A percentile compares a stretch with the other conserved stretches of the same genome.
These are phyloP conservation scores for Platysteira castanea DNA, from an alignment of 2,113 vertebrate species.

Conservation along the genomic window DNA sequence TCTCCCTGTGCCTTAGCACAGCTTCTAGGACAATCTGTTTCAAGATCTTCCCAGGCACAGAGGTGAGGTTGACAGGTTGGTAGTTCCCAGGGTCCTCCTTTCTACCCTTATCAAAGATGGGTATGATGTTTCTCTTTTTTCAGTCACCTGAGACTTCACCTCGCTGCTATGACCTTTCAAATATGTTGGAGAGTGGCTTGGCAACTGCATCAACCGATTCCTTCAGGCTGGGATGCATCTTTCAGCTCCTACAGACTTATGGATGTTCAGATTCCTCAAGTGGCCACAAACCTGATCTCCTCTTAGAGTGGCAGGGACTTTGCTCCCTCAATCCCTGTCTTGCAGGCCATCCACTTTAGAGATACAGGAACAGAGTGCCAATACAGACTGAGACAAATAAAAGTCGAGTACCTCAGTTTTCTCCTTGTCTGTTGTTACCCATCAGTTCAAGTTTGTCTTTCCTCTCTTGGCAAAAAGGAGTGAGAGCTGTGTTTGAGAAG, in stretches of 20 bases:
- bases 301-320: background rate
- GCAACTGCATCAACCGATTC: background rate
- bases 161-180: background rate
- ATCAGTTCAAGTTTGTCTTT: background rate
- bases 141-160: background rate
- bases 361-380: background rate
- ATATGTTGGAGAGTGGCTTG: background rate
- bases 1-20: background rate
- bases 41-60: background rate
- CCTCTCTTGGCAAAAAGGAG: background rate
- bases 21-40: background rate
- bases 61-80: background rate
- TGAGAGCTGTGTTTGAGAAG: background rate
- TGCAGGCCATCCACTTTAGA: background rate
- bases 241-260: background rate
- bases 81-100: background rate
- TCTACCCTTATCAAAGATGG: background rate
- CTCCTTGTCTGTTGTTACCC: background rate
- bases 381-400: background rate
- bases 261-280: background rate
- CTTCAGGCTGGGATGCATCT: background rate
- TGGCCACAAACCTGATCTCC: background rate
- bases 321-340: background rate
- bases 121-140: background rate
- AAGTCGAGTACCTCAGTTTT: background rate